Base-by-base conservation (phyloP, 2,888 invertebrate genomes). In the Drosophila prolongata region DNA sequence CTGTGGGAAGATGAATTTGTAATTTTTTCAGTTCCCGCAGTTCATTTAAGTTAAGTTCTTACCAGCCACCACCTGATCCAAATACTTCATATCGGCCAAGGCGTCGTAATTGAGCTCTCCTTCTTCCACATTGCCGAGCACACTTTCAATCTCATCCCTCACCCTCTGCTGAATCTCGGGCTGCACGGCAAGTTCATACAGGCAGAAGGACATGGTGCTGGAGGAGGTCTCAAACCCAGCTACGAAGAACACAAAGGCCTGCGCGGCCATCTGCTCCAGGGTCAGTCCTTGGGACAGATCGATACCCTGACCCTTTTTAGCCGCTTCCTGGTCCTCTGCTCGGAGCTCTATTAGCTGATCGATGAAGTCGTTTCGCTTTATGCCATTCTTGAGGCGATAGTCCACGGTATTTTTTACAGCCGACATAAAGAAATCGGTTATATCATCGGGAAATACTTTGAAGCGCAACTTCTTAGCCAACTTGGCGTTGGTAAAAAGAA, bases 201-300 rank as follows among this genome's bases (percentile, higher is more conserved):
- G 66, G 8, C 89, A 90, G 68, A 93, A 94, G n/a, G 92, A 91
- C 83, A 93, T 91, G 0, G 93, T 92, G 5, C 92, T 91, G 0
- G 92, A 91, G 0, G 93, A 93, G 0, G 94, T 94, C 83, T 94
- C 94, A 52, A 93, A 94, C 0, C 94, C 94, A 14, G 94, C 94
- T 1, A 91, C 59, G 68, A 93, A 93, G 76, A 95, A 94, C 0
- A 93, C 90, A 46, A 94, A 92, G 9, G 94, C 93, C 67, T 95
- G 94, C 0, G 94, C 93, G 0, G 93, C 91, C n/a, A 95, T 85
- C 35, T 94, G 86, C 2, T 93, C 91, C 9, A 93, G 88, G 4
- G 79, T 89, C 35, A 89, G 34, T 0, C 89, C 90, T 0, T 78
- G 64, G 1, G 80, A 76, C 0, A 88, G 57, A 52, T 90, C 90